Conservation (phyloP, 2,797 vertebrate species). For the Valencia hispanica region DNA sequence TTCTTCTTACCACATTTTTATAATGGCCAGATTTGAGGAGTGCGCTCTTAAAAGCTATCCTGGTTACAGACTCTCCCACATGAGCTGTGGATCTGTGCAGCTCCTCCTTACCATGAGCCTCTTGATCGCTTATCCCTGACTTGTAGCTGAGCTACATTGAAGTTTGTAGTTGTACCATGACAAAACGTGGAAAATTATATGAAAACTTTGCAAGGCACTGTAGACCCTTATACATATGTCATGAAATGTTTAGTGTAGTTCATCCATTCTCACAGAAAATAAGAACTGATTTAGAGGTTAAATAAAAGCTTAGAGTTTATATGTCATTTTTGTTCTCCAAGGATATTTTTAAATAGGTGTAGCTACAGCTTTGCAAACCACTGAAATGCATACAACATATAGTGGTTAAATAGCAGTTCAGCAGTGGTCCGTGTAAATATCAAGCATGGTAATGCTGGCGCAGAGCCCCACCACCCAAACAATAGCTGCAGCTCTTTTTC, state of each 20-base stretch:
- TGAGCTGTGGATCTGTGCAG: neutral
- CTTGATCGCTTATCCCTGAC: neutral
- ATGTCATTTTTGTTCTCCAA: conserved; percentile 12
- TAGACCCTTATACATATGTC: neutral
- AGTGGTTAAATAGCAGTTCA: conserved; percentile 38
- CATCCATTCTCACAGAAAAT: neutral
- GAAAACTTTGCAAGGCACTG: neutral
- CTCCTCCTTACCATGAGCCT: neutral
- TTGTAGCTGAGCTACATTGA: neutral
- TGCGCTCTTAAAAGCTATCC: neutral
- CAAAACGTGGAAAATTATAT: neutral
- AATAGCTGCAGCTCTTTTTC: conserved; percentile 50
- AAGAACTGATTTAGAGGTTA: neutral
- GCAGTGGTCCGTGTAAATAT: conserved; percentile 48
- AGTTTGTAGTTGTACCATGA: neutral
- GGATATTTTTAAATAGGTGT: conserved; percentile 21
- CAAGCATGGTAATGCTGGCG: conserved; percentile 52
- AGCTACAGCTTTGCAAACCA: conserved; percentile 32
- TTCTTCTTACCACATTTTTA: neutral
- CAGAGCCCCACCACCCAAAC: conserved; percentile 39
- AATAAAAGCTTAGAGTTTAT: conserved; percentile 10
- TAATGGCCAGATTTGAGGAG: neutral
- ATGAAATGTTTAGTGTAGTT: neutral
- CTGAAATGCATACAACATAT: conserved; percentile 35
- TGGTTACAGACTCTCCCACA: neutral